phyloP scores from a whole-genome alignment of 1,140 invertebrate species.

The Lepidurus apus region DNA sequence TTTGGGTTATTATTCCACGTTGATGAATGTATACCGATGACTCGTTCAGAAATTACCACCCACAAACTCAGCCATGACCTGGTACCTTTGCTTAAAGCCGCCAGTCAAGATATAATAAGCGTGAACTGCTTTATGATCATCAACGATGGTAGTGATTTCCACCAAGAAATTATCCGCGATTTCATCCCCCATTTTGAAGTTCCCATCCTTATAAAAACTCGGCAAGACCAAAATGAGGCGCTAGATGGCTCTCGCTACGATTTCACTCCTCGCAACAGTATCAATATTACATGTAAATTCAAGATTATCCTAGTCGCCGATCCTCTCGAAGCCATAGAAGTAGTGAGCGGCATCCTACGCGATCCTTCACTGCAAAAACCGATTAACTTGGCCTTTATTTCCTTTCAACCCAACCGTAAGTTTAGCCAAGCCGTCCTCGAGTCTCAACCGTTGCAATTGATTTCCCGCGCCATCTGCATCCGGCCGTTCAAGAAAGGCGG shows the following conservation, averaged over 20 bases:
- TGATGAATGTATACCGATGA: not conserved
- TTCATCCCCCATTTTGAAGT: not conserved
- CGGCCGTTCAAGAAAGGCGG: slow-evolving; percentile 1
- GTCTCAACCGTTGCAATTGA: not conserved
- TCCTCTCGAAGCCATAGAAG: not conserved
- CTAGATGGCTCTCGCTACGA: not conserved
- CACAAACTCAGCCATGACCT: not conserved
- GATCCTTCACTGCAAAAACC: not conserved
- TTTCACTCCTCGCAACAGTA: not conserved
- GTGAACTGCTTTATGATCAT: not conserved
- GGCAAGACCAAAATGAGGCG: not conserved
- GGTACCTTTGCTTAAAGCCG: not conserved
- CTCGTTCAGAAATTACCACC: not conserved
- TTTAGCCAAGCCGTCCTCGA: not conserved
- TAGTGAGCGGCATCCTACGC: not conserved
- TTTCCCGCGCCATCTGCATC: not conserved
- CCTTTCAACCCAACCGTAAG: not conserved
- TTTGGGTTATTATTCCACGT: not conserved
- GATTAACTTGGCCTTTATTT: not conserved
- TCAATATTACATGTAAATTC: not conserved
- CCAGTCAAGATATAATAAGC: not conserved
- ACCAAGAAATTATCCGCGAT: not conserved
- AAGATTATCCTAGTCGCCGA: not conserved
- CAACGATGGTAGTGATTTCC: not conserved
- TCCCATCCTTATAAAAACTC: not conserved